A percentile compares a stretch with the other conserved stretches of the same genome.
These are phyloP conservation scores for Marasmarcha lunaedactyla DNA, from an alignment of 2,888 invertebrate species.

Conservation along the genomic window DNA sequence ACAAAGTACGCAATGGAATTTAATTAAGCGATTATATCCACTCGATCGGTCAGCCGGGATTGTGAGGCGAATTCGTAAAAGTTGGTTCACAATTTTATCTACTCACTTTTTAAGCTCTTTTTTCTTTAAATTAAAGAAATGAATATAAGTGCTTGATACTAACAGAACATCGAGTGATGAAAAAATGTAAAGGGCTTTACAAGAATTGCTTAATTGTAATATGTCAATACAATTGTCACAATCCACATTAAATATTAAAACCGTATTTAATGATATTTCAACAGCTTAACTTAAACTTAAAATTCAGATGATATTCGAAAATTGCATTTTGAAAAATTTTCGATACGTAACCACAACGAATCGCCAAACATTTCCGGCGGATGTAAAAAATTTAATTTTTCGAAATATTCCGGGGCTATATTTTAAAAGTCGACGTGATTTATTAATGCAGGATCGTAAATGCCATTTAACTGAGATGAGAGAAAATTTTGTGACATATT, in stretches of 20 bases:
- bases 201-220: too few species aligned
- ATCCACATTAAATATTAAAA: too few species aligned
- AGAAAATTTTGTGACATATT: constrained; percentile 30
- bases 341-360: constrained; percentile 48
- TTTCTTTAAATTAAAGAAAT: too few species aligned
- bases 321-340: constrained; percentile 35
- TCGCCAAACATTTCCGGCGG: constrained; percentile 42
- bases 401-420: constrained; percentile 39
- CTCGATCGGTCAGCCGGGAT: constrained; percentile 23
- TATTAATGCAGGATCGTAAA: constrained; percentile 47
- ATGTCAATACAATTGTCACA: too few species aligned
- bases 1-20: constrained; percentile 39
- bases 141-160: too few species aligned
- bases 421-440: constrained; percentile 54
- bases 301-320: too few species aligned
- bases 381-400: constrained; percentile 50
- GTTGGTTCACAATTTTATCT: too few species aligned
- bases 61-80: constrained; percentile 12
- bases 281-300: constrained; percentile 6
- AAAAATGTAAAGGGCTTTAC: too few species aligned
- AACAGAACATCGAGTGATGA: too few species aligned
- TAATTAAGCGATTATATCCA: constrained; percentile 44
- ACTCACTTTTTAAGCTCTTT: too few species aligned
- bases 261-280: background rate
- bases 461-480: constrained; percentile 40